Percentiles rank a stretch among this genome's conserved stretches.
These are phyloP conservation scores for Archivesica marissinica DNA, from an alignment of 1,140 invertebrate species.

Conservation along the genomic window DNA sequence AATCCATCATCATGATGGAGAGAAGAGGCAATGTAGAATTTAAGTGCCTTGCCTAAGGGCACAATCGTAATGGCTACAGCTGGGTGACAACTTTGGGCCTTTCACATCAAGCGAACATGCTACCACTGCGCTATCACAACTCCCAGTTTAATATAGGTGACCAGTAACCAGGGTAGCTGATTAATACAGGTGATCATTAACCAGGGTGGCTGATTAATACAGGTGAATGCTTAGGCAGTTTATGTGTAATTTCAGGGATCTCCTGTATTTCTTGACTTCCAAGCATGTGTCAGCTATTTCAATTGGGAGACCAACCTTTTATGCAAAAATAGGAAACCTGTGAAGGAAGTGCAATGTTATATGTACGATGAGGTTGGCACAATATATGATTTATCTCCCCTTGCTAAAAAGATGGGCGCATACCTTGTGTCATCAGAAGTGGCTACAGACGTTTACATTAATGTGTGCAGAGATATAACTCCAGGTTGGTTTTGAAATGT, in stretches of 20 bases:
- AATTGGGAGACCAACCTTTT: constrained; percentile 77
- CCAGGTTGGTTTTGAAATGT: too few relatives aligned
- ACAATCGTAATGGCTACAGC: neutral
- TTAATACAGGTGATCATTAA: neutral
- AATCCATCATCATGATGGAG: too few relatives aligned
- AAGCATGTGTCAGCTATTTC: constrained; percentile 75
- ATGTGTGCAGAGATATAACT: too few relatives aligned
- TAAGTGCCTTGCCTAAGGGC: too few relatives aligned
- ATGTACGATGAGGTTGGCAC: constrained; percentile 68
- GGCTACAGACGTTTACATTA: constrained; percentile 74
- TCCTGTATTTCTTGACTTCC: constrained; percentile 71
- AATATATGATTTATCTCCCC: constrained; percentile 75
- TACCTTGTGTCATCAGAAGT: constrained; percentile 71
- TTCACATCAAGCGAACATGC: neutral
- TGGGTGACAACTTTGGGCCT: neutral
- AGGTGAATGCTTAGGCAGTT: neutral
- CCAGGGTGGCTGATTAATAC: neutral
- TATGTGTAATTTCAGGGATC: constrained; percentile 73
- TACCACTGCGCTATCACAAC: neutral
- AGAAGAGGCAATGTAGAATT: too few relatives aligned
- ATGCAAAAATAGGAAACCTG: constrained; percentile 67
- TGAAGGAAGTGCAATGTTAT: constrained; percentile 78
- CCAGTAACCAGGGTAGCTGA: neutral
- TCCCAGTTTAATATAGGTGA: neutral
- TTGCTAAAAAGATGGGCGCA: constrained; percentile 75